Evolutionary conservation across 2,888 invertebrate genomes (phyloP), one percentile per base, ranked within the genome.

Genomic region (Stramonita haemastoma): DNA sequence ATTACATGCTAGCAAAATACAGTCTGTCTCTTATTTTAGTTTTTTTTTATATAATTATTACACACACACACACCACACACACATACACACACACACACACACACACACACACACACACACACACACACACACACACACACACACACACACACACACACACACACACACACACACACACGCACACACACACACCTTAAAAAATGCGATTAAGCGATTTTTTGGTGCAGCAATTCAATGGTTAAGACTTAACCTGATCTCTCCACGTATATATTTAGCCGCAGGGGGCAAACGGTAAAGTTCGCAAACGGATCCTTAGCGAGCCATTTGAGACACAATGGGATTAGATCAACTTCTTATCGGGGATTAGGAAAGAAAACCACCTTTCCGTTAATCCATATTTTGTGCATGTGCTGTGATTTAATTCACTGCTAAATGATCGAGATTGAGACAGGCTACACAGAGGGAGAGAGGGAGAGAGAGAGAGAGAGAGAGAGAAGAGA

Each of bases 271-370:
- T 66, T 66, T 17, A 26, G 66, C 73, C 73, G 73, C 0, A 73
- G 46, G 83, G 83, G 46, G 19, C 36, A 56, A 83, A 83, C 83
- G 83, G 83, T 83, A 83, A 83, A 83, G 83, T 83, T 83, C 83
- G 46, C 46, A 19, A 46, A 83, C 83, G 83, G 83, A 46, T 83
- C 83, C 83, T 83, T 83, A 83, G 34, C 83, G 32, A 83, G 46
- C 36, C 36, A 83, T 83, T 83, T 83, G 36, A 83, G 36, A 83
- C 83, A 83, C 46, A 46, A 46, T 26, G 83, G 83, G 46, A 5
- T 2, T 56, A 83, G 46, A 46, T 13, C 19, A 36, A 22, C 22
- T 17, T 19, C 26, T 77, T 29, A 26, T 15, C 77, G 4, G 26
- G 66, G 66, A 66, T 66, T 66, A 66, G 66, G 66, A 66, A 66